Conservation (phyloP, 2,888 invertebrate genomes). For the Aricia artaxerxes region DNA sequence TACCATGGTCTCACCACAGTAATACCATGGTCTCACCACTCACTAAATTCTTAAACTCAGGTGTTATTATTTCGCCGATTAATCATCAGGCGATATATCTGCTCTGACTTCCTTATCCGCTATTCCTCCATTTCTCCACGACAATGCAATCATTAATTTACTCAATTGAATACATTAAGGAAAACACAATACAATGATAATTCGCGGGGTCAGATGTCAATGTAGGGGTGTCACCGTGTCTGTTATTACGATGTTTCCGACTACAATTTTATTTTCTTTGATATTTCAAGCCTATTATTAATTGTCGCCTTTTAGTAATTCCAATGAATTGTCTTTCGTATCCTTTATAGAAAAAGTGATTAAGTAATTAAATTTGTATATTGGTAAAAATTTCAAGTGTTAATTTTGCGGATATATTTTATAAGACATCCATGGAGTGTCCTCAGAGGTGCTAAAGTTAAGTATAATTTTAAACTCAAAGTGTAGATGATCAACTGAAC, state of each 20-base stretch:
- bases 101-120: neutral
- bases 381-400: neutral
- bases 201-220: slow-evolving; percentile 6
- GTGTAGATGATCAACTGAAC: neutral
- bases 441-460: no score
- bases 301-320: neutral
- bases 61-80: neutral
- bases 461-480: no score
- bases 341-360: neutral
- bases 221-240: neutral
- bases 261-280: slow-evolving; percentile 18
- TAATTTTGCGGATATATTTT: no score
- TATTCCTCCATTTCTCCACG: neutral
- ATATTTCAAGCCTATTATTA: slow-evolving; percentile 16
- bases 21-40: no score
- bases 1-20: no score
- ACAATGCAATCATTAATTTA: slow-evolving; percentile 12
- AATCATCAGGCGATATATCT: neutral
- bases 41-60: no score
- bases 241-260: neutral
- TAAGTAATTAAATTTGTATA: neutral
- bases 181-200: slow-evolving; percentile 14
- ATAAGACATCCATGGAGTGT: no score
- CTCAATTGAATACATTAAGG: slow-evolving; percentile 14
- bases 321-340: neutral